Evolutionary conservation across 2,113 vertebrate species (phyloP).

Genomic region (Xyrauchen texanus): DNA sequence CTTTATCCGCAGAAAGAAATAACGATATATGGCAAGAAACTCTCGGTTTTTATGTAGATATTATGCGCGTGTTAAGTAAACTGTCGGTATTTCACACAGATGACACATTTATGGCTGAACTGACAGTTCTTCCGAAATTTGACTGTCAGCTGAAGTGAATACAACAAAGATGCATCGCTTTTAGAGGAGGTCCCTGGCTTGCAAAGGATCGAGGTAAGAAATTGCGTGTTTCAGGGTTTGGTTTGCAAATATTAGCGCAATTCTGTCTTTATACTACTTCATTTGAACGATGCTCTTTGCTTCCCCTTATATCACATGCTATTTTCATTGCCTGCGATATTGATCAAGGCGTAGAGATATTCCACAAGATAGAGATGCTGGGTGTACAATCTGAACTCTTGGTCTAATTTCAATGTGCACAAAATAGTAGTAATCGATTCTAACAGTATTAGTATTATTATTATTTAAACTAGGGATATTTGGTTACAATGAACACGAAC

Average conservation of each 20-base stretch:
- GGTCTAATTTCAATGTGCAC: neutral
- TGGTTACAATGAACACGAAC: too few relatives aligned
- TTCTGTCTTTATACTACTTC: neutral
- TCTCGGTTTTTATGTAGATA: conserved; percentile 17
- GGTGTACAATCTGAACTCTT: neutral
- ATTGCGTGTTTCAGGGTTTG: neutral
- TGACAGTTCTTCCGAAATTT: conserved; percentile 26
- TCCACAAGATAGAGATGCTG: conserved; percentile 9
- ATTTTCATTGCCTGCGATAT: conserved; percentile 48
- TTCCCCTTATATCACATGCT: conserved; percentile 30
- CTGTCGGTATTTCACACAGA: conserved; percentile 8
- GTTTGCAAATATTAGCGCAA: neutral
- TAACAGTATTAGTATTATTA: too few relatives aligned
- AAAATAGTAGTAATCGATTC: neutral
- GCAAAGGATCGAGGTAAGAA: conserved; percentile 45
- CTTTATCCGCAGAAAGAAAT: conserved; percentile 47
- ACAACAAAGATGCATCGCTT: conserved; percentile 60
- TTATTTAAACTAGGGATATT: too few relatives aligned
- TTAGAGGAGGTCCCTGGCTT: conserved; percentile 22
- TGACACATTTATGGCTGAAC: conserved; percentile 28
- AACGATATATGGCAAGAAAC: conserved; percentile 21
- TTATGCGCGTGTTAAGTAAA: conserved; percentile 40
- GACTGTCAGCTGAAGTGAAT: conserved; percentile 50
- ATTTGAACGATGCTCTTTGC: conserved; percentile 21
- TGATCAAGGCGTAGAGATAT: conserved; percentile 39